A percentile compares a stretch with the other conserved stretches of the same genome.
phyloP scores from a whole-genome alignment of 2,888 invertebrate genomes.

The Andrena camellia region DNA sequence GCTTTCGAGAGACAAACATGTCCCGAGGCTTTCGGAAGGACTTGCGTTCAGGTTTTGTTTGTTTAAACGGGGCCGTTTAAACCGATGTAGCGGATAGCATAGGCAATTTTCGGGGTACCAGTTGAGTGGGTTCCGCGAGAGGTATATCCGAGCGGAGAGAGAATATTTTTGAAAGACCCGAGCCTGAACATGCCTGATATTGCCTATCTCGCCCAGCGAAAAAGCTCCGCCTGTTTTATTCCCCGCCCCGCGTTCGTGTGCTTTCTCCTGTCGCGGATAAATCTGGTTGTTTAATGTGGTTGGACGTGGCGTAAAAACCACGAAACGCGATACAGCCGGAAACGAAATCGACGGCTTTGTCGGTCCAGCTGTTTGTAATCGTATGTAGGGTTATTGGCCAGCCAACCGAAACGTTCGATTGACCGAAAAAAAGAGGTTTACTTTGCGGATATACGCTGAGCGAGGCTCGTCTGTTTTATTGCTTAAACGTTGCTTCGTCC shows the following conservation, averaged over 20 bases:
- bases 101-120: slow-evolving; percentile 30
- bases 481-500: background rate
- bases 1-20: too few relatives aligned
- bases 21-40: too few relatives aligned
- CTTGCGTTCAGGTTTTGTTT: too few relatives aligned
- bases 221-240: background rate
- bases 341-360: background rate
- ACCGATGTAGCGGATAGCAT: slow-evolving; percentile 37
- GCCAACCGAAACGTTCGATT: background rate
- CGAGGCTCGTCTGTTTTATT: background rate
- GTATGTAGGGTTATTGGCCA: background rate
- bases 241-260: background rate
- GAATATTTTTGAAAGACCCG: slow-evolving; percentile 37
- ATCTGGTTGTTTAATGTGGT: slow-evolving; percentile 3
- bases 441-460: background rate
- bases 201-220: slow-evolving; percentile 29
- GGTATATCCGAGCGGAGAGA: slow-evolving; percentile 8
- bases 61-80: slow-evolving; percentile 13
- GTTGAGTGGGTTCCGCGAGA: slow-evolving; percentile 9
- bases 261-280: background rate
- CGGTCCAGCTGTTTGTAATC: background rate
- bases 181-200: slow-evolving; percentile 30
- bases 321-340: background rate
- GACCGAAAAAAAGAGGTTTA: background rate
- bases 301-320: background rate